Conservation (phyloP, 2,797 vertebrate species). For the Onychomys arenicola region DNA sequence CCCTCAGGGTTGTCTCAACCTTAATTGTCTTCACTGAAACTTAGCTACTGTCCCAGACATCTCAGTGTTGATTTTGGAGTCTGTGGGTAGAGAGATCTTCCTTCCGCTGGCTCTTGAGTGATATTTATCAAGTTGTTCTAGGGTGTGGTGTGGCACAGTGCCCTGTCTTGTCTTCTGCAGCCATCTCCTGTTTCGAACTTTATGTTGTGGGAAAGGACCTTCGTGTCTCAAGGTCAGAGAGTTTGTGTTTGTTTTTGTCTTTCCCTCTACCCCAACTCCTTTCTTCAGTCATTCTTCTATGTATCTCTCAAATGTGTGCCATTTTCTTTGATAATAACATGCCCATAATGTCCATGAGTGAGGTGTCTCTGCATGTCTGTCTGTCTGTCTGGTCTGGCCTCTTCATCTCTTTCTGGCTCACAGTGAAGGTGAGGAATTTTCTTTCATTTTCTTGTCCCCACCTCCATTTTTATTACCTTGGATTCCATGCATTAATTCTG, state of each 20-base stretch:
- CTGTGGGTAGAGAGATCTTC: background rate
- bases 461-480: background rate
- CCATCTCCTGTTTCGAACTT: background rate
- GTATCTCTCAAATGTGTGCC: background rate
- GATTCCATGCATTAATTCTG: background rate
- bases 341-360: background rate
- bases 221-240: background rate
- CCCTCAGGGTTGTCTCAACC: background rate
- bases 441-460: background rate
- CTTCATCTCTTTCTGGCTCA: background rate
- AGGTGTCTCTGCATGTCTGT: background rate
- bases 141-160: background rate
- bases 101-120: background rate
- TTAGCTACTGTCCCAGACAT: background rate
- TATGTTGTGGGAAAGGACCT: background rate
- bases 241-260: background rate
- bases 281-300: background rate
- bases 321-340: background rate
- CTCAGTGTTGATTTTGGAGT: constrained; percentile 15
- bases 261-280: fast-evolving
- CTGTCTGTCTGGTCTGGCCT: background rate
- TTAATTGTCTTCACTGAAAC: constrained; percentile 18
- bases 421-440: background rate
- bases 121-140: background rate
- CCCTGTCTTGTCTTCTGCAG: background rate